Evolutionary conservation across 2,113 vertebrate genomes (phyloP).

Genomic region (Dipodomys merriami): DNA sequence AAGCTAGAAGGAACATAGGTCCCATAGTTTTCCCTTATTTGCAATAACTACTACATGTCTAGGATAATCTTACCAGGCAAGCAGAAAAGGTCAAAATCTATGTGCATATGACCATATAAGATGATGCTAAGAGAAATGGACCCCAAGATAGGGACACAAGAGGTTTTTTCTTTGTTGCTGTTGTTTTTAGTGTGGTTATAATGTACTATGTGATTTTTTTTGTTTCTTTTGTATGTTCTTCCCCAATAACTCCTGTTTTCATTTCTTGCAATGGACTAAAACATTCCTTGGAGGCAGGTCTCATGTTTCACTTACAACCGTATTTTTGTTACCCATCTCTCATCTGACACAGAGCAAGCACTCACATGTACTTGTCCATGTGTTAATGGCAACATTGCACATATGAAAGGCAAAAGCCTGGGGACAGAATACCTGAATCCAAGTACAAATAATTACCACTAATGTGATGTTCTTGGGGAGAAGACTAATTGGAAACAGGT

Average conservation of each 20-base stretch:
- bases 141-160: no score
- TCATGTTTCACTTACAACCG: background rate
- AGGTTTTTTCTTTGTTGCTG: no score
- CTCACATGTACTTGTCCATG: background rate
- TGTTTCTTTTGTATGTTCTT: no score
- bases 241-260: background rate
- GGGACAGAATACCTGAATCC: background rate
- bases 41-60: no score
- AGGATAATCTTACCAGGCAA: no score
- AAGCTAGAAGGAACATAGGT: no score
- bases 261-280: conserved; percentile 15
- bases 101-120: no score
- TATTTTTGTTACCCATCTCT: background rate
- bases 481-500: conserved; percentile 48
- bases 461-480: background rate
- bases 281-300: background rate
- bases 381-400: background rate
- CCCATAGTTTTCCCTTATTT: no score
- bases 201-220: no score
- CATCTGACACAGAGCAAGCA: background rate
- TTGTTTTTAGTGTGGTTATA: no score
- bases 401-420: background rate
- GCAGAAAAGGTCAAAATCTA: no score
- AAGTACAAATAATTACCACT: background rate
- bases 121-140: no score